Evolutionary conservation across 1,140 invertebrate genomes (phyloP), one percentile per base, ranked within the genome.

Genomic region (Phymorhynchus buccinoides): DNA sequence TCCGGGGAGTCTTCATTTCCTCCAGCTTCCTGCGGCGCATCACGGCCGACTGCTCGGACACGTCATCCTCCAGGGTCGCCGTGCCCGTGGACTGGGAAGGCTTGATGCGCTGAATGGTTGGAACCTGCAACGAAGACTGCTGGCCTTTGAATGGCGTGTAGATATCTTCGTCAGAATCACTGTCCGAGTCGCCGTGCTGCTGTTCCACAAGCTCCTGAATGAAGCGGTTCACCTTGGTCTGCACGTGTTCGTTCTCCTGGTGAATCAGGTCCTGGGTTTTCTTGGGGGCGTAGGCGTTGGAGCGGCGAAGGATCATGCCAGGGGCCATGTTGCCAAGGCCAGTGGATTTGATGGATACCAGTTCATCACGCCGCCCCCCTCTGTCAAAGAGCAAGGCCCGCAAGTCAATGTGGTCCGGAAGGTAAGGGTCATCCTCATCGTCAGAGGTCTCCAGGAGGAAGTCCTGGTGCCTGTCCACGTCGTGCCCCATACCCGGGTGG

Each of bases 171-270:
- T 86, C 56, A 32, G 87, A 82, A 1, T 88, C 84, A 66, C 75
- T 84, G 6, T 41, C 71, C 7, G 71, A 68, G 35, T 30, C 44
- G 1, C 48, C 44, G 9, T 16, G 27, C 30, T 62, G 37, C 35
- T 27, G 86, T 12, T 82, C 88, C 32, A 3, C 30, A 44, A 87
- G 48, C 35, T 56, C 30, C 27, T 85, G 78, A 1, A 89, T 75
- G 80, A 91, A 90, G 44, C 62, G 88, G 71, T 89, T 80, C 41
- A 91, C 87, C 83, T 89, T 90, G 16, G 84, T 83, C 68, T 88
- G 85, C 30, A 91, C 87, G 22, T 84, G 32, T 37, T 89, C 86
- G 6, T 83, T 80, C 84, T 91, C 89, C 41, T 86, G 62, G 18
- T 84, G 77, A 44, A 91, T 37, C 83, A 85, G 86, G 84, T 91